These are phyloP conservation scores for Sphaerodactylus townsendi DNA, from an alignment of 2,113 vertebrate genomes.

Conservation along the genomic window DNA sequence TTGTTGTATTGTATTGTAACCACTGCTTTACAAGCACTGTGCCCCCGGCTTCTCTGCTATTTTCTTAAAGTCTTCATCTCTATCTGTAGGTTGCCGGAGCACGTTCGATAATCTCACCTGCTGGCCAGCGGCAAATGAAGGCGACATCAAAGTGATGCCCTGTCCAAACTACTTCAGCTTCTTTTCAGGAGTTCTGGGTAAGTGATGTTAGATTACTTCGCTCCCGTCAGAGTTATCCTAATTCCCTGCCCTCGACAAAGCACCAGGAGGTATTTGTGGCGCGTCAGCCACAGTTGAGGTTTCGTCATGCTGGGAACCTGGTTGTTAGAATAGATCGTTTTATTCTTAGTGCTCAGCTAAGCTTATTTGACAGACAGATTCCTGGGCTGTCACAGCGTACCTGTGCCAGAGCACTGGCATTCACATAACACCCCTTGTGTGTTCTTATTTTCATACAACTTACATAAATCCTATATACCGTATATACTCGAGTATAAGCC, in stretches of 20 bases:
- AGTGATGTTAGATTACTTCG: conserved; percentile 2
- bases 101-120: conserved; percentile 92
- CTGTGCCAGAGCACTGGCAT: background rate
- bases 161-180: conserved; percentile 85
- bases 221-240: background rate
- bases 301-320: background rate
- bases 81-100: conserved; percentile 80
- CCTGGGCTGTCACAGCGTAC: background rate
- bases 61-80: background rate
- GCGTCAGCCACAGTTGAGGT: background rate
- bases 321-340: background rate
- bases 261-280: background rate
- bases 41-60: background rate
- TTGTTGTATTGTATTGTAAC: too few relatives aligned
- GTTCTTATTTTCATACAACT: background rate
- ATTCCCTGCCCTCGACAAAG: background rate
- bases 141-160: conserved; percentile 81
- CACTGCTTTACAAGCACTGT: too few relatives aligned
- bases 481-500: too few relatives aligned
- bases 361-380: background rate
- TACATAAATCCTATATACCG: background rate
- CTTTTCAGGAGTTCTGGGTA: conserved; percentile 80
- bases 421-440: background rate
- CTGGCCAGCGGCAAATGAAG: conserved; percentile 85
- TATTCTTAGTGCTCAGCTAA: background rate